These are phyloP conservation scores for Ammodytes dubius DNA, from an alignment of 2,113 vertebrate species.

Conservation along the genomic window DNA sequence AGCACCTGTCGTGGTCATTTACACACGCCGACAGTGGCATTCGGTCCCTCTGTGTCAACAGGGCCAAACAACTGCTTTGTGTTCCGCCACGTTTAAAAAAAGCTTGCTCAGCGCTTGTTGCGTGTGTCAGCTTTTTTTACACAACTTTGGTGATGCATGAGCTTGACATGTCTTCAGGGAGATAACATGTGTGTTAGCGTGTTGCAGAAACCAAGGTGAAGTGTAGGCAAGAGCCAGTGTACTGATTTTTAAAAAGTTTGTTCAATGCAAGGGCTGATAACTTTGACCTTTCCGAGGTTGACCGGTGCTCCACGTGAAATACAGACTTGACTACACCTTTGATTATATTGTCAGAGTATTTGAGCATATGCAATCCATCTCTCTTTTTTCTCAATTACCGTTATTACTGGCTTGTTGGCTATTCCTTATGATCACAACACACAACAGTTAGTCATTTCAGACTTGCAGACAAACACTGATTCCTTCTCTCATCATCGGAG, in stretches of 20 bases:
- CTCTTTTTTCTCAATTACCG: not conserved
- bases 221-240: not conserved
- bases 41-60: slow-evolving; percentile 26
- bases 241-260: slow-evolving; percentile 17
- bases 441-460: not conserved
- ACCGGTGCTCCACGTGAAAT: not conserved
- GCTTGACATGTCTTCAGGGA: not conserved
- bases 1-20: slow-evolving; percentile 75
- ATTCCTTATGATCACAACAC: not conserved
- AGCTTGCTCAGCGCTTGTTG: slow-evolving; percentile 16
- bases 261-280: slow-evolving; percentile 17
- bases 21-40: slow-evolving; percentile 43
- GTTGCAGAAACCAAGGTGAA: not conserved
- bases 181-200: not conserved
- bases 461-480: not conserved
- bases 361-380: not conserved
- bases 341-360: not conserved
- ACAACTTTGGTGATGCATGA: not conserved
- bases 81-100: slow-evolving; percentile 15
- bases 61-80: slow-evolving; percentile 61
- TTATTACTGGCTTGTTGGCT: not conserved
- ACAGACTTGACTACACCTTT: not conserved
- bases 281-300: slow-evolving; percentile 25
- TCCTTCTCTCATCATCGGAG: slow-evolving; percentile 9
- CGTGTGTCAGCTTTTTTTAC: slow-evolving; percentile 32